These are phyloP conservation scores for Fragum sueziense DNA, from an alignment of 2,888 invertebrate genomes.

Conservation along the genomic window DNA sequence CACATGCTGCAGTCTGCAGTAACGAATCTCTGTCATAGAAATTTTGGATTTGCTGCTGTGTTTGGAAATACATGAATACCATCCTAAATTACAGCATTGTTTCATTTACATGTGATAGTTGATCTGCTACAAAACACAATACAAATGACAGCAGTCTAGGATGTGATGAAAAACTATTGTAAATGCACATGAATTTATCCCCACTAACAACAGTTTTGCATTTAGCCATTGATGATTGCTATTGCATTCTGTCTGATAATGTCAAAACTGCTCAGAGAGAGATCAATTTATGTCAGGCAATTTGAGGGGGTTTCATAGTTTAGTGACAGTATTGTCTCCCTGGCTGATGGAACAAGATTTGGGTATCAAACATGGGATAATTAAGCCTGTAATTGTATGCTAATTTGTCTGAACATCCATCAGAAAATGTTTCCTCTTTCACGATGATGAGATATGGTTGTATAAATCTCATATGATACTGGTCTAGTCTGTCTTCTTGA, in stretches of 20 bases:
- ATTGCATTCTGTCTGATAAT: slow-evolving; percentile 46
- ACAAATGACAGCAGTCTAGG: too few relatives aligned
- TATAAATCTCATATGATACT: too few relatives aligned
- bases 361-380: slow-evolving; percentile 59
- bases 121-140: background rate
- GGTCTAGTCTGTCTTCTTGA: too few relatives aligned
- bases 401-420: slow-evolving; percentile 37
- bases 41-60: too few relatives aligned
- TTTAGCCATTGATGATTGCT: background rate
- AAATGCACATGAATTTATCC: too few relatives aligned
- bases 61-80: too few relatives aligned
- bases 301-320: slow-evolving; percentile 29
- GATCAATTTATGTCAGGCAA: slow-evolving; percentile 56
- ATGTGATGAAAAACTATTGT: too few relatives aligned
- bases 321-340: slow-evolving; percentile 53
- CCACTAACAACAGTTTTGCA: too few relatives aligned
- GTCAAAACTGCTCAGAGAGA: slow-evolving; percentile 47
- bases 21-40: too few relatives aligned
- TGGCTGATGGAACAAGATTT: slow-evolving; percentile 45
- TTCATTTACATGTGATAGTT: background rate
- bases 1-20: too few relatives aligned
- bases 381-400: slow-evolving; percentile 60
- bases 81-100: background rate
- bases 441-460: too few relatives aligned
- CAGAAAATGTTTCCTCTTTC: slow-evolving; percentile 4